Percentiles rank a stretch among this genome's conserved stretches.
Conservation (phyloP, 2,113 vertebrate genomes). For the Microtus oregoni region DNA sequence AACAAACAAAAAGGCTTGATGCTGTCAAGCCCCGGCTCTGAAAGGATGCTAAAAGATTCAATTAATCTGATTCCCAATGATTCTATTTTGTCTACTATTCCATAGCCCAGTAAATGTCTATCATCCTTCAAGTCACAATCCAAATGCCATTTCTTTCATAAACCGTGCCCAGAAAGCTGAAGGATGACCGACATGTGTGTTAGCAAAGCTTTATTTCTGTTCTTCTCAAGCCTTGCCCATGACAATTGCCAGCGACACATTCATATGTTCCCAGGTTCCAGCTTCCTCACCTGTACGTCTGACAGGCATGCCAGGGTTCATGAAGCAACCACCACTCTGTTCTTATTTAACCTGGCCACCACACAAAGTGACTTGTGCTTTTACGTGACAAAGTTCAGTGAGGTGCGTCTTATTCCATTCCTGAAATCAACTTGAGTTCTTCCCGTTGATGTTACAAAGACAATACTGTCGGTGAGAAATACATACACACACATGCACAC, state of each 20-base stretch:
- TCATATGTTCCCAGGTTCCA: fast-evolving
- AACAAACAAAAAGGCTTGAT: neutral
- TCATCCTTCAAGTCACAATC: neutral
- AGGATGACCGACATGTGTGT: no score
- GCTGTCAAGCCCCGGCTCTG: no score
- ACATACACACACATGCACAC: neutral
- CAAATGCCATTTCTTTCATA: fast-evolving
- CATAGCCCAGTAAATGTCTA: neutral
- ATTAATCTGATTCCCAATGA: neutral
- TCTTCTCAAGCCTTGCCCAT: neutral
- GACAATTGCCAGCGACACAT: neutral
- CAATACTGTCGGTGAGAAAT: neutral
- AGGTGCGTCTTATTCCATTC: neutral
- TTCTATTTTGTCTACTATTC: neutral
- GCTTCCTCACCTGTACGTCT: no score
- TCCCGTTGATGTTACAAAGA: neutral
- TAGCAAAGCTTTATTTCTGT: neutral
- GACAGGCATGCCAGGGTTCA: no score
- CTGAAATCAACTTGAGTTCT: neutral
- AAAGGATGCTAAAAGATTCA: fast-evolving
- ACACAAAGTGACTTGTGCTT: neutral
- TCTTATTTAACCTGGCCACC: neutral
- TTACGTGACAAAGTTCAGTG: neutral
- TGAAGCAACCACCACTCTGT: fast-evolving
- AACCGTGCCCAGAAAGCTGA: no score